These are phyloP conservation scores for Nestor notabilis DNA, from an alignment of 2,113 vertebrate species.

Conservation along the genomic window DNA sequence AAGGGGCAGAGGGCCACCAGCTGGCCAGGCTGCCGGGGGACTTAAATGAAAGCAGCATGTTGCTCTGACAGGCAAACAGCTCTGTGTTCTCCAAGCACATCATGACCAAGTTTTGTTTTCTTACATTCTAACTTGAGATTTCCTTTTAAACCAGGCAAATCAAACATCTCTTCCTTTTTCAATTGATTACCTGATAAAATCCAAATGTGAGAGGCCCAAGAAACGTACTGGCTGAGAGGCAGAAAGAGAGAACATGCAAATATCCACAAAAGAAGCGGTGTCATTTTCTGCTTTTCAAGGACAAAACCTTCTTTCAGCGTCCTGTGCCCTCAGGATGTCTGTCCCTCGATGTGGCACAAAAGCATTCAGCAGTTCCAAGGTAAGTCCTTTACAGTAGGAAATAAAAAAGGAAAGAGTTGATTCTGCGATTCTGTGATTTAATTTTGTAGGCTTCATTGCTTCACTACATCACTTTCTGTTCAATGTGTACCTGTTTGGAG, in stretches of 20 bases:
- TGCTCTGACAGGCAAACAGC: neutral
- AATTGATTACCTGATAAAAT: neutral
- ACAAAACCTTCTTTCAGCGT: neutral
- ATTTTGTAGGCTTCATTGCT: neutral
- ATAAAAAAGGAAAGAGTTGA: neutral
- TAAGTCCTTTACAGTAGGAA: neutral
- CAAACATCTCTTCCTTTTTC: neutral
- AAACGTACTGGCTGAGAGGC: neutral
- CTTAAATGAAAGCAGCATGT: neutral
- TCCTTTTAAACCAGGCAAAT: neutral
- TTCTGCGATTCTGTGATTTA: neutral
- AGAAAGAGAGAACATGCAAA: neutral
- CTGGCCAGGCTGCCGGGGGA: neutral
- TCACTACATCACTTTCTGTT: neutral
- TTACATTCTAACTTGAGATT: neutral
- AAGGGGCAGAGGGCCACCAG: neutral
- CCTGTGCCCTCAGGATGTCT: neutral
- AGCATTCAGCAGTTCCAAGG: neutral
- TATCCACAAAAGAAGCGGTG: neutral
- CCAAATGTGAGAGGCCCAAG: neutral
- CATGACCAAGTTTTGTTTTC: neutral
- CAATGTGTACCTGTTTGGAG: neutral
- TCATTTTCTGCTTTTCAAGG: neutral
- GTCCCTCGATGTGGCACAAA: neutral
- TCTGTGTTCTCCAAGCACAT: neutral